Base-by-base conservation (phyloP, 2,797 vertebrate genomes). In the Gephyroberyx darwinii region DNA sequence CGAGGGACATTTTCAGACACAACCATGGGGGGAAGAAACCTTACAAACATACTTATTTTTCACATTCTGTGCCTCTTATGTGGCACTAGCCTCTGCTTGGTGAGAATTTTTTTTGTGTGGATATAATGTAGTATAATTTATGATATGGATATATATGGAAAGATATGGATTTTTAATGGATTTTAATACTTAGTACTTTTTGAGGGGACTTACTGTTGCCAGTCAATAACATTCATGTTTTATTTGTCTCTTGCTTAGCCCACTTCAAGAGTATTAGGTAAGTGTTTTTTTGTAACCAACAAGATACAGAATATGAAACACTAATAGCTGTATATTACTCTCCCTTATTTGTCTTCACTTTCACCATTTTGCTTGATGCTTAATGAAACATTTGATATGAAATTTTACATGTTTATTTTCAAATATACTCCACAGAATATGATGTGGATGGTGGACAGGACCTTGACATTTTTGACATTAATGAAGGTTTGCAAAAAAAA, bases 391-490 rank as follows among this genome's bases (percentile, higher is more conserved):
- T 8, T 19, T 50, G 6, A 50, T 0, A n/a, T n/a, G 39, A 26
- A 2, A 47, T 43, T 68, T 5, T 41, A 62, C 5, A 35, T 14
- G 22, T 68, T 14, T 65, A 31, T 63, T 62, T 47, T 58, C 0
- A 30, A 31, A 9, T 56, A 5, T 5, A 3, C 22, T 17, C 43
- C 86, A 80, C 89, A 96, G 94, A 95, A 72, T 86, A 92, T 85
- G 94, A 97, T 14, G 63, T 97, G 50, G 97, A 98, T 13, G 92
- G 84, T 60, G 96, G 95, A 87, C 80, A 79, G 62, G 92, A 96
- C 71, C 89, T 60, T 51, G 96, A 98, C 81, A 96, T 99, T 87
- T 96, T 97, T 43, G 93, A 98, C 81, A 96, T 98, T 78, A 99
- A 98, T 83, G 91, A 96, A 95, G 96, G 97, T 97, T 86, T 71